phyloP scores from a whole-genome alignment of 2,797 vertebrate species.

The Myotis pilosus region DNA sequence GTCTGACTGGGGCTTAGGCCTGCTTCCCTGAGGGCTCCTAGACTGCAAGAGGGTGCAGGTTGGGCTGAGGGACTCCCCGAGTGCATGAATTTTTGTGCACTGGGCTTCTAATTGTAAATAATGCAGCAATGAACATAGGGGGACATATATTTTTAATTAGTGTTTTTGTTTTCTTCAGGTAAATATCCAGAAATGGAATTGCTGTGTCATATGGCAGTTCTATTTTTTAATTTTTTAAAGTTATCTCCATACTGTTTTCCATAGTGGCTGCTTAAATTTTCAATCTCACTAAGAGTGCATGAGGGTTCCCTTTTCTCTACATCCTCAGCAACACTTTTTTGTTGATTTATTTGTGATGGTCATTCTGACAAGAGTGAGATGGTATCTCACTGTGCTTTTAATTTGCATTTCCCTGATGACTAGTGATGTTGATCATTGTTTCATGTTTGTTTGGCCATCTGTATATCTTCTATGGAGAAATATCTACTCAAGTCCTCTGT shows the following conservation, averaged over 20 bases:
- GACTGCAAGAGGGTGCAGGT: no score
- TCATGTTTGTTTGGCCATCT: background rate
- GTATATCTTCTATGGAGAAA: background rate
- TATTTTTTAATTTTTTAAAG: background rate
- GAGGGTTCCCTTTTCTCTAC: background rate
- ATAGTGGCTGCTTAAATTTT: background rate
- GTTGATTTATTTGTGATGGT: background rate
- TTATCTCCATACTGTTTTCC: background rate
- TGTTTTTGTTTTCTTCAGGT: background rate
- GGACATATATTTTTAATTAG: background rate
- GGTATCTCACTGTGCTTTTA: background rate
- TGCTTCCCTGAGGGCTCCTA: no score
- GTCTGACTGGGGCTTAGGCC: no score
- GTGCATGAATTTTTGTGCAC: no score
- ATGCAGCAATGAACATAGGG: background rate
- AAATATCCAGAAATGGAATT: background rate
- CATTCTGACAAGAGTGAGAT: background rate
- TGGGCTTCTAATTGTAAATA: background rate
- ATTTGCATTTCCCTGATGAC: background rate
- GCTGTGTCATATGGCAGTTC: background rate
- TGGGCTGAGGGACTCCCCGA: no score
- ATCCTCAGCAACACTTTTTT: background rate
- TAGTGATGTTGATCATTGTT: background rate
- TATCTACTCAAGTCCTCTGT: background rate
- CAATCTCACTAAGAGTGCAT: background rate